phyloP scores from a whole-genome alignment of 1,140 invertebrate species.

The Euwallacea similis region DNA sequence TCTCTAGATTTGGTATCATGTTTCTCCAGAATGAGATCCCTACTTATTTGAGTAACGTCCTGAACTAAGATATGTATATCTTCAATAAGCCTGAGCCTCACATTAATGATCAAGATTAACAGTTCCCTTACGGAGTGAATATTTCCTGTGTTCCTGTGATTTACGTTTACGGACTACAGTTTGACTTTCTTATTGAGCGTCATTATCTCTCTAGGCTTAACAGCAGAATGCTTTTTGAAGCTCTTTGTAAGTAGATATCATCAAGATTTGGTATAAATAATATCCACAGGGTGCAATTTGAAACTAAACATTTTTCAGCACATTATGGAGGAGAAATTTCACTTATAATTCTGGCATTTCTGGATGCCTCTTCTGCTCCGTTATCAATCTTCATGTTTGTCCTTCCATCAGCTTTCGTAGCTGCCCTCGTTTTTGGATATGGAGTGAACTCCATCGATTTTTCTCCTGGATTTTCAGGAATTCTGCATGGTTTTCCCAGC shows the following conservation, averaged over 20 bases:
- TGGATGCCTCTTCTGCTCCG: conserved; percentile 5
- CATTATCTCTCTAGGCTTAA: conserved; percentile 7
- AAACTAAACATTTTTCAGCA: conserved; percentile 15
- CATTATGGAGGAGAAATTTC: conserved; percentile 12
- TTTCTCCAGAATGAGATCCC: conserved; percentile 90
- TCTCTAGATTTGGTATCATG: conserved; percentile 91
- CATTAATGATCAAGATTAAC: background rate
- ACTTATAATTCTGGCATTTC: conserved; percentile 10
- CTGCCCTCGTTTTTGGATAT: conserved; percentile 16
- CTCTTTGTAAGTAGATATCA: conserved; percentile 16
- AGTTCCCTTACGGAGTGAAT: conserved; percentile 18
- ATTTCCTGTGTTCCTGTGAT: background rate
- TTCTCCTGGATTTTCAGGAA: conserved; percentile 34
- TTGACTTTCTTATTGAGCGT: conserved; percentile 19
- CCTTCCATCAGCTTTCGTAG: conserved; percentile 4
- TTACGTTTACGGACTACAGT: conserved; percentile 16
- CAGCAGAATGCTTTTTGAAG: conserved; percentile 10
- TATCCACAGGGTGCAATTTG: background rate
- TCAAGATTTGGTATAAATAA: background rate
- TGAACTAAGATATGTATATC: conserved; percentile 70
- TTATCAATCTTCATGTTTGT: conserved; percentile 19
- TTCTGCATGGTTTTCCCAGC: conserved; percentile 28
- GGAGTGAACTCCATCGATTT: conserved; percentile 28
- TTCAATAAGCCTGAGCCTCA: conserved; percentile 58
- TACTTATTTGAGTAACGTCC: conserved; percentile 81